Percentiles rank a stretch among this genome's conserved stretches.
phyloP scores from a whole-genome alignment of 1,140 invertebrate species.

The Dinothrombium tinctorium region DNA sequence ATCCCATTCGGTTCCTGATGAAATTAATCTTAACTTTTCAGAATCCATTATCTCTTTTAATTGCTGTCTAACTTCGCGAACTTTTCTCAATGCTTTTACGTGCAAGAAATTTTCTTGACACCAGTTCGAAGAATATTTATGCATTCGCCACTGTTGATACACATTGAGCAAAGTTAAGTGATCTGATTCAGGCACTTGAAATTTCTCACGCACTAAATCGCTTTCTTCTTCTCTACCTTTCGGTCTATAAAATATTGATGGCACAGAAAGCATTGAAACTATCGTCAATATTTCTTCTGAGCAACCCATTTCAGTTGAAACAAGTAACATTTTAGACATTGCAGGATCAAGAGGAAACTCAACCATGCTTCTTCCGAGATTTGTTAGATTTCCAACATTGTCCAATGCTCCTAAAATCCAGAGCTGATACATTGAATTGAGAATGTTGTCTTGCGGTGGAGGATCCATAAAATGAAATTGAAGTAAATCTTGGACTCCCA shows the following conservation, averaged over 20 bases:
- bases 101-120: constrained; percentile 96
- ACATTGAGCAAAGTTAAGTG: constrained; percentile 92
- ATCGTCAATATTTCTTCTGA: constrained; percentile 58
- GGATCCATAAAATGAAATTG: constrained; percentile 99
- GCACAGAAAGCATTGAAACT: constrained; percentile 97
- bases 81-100: constrained; percentile 92
- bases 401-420: constrained; percentile 96
- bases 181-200: constrained; percentile 94
- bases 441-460: constrained; percentile 91
- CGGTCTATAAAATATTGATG: constrained; percentile 92
- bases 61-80: constrained; percentile 87
- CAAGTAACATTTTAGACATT: constrained; percentile 94
- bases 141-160: constrained; percentile 93
- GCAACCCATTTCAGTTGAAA: constrained; percentile 59
- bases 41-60: constrained; percentile 89
- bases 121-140: constrained; percentile 63
- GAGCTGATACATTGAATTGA: constrained; percentile 96
- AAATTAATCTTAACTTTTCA: constrained; percentile 71
- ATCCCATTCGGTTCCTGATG: constrained; percentile 93
- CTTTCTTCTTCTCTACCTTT: constrained; percentile 97
- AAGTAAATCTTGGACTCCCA: constrained; percentile 82
- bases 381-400: constrained; percentile 72
- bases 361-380: constrained; percentile 85
- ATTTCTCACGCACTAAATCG: constrained; percentile 85
- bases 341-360: constrained; percentile 93